Conservation (phyloP, 2,113 vertebrate species). For the Coregonus clupeaformis region DNA sequence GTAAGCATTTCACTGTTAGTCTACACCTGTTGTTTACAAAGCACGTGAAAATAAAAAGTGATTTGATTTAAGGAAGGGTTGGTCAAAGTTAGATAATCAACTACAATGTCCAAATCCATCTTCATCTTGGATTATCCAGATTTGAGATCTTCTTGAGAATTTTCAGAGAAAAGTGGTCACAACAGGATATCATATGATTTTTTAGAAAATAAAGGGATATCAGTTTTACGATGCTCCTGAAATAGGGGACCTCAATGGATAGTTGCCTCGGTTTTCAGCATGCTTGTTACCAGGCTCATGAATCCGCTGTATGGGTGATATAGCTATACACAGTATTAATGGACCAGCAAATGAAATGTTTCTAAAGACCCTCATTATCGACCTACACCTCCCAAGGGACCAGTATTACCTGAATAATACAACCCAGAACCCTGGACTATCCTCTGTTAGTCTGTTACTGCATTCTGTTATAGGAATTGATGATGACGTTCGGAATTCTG, state of each 20-base stretch:
- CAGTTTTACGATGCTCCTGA: background rate
- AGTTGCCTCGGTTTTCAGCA: conserved; percentile 29
- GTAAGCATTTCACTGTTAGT: too few species aligned
- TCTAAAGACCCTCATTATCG: conserved; percentile 27
- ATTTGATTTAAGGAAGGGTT: too few species aligned
- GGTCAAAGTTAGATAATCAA: background rate
- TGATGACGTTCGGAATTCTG: conserved; percentile 14
- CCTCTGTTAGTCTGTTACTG: background rate
- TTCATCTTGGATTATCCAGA: background rate
- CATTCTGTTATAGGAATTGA: conserved; percentile 25
- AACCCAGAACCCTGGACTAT: background rate
- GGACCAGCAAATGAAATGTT: conserved; percentile 34
- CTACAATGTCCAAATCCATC: background rate
- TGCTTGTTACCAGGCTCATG: conserved; percentile 14
- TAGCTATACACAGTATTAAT: conserved; percentile 36
- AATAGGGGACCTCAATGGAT: conserved; percentile 44
- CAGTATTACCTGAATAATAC: background rate
- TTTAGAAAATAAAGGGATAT: background rate
- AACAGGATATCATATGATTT: background rate
- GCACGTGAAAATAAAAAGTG: too few species aligned
- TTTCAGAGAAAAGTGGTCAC: background rate
- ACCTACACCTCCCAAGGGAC: conserved; percentile 6
- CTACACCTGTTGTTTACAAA: too few species aligned
- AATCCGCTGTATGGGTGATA: conserved; percentile 28
- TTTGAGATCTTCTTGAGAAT: background rate